Conservation (phyloP, 92 coral and sea anemone genomes). For the Meandrina meandrites region DNA sequence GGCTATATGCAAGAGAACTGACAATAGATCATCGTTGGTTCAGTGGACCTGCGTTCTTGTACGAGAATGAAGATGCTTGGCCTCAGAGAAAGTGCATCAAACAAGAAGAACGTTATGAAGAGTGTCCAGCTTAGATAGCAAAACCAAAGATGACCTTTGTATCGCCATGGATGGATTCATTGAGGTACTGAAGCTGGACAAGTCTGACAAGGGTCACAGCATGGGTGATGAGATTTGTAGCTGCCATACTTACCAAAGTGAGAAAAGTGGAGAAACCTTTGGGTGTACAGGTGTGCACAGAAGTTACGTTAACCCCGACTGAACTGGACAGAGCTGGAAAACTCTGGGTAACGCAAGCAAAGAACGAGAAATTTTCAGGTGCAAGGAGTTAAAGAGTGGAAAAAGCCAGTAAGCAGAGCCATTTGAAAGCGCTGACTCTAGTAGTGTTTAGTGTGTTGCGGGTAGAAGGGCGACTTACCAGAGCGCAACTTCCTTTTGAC, state of each 20-base stretch:
- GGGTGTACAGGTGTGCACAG: not conserved
- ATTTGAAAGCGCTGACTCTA: too few species aligned
- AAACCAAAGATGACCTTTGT: conserved; percentile 32
- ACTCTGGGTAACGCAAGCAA: conserved; percentile 34
- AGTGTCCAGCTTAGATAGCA: conserved; percentile 27
- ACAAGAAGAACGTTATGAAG: conserved; percentile 16
- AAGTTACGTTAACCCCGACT: conserved; percentile 19
- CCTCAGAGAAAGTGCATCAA: conserved; percentile 18
- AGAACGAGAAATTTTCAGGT: conserved; percentile 27
- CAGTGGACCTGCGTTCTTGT: conserved; percentile 57
- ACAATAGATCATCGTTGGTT: conserved; percentile 52
- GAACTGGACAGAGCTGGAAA: conserved; percentile 33
- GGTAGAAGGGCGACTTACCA: conserved; percentile 33
- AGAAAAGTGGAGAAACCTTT: conserved; percentile 4
- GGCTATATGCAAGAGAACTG: conserved; percentile 40
- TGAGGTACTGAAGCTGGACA: conserved; percentile 34
- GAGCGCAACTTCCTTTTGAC: conserved; percentile 33
- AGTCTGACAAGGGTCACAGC: conserved; percentile 26
- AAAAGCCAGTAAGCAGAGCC: conserved; percentile 29
- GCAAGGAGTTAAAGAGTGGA: conserved; percentile 14
- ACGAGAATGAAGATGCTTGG: conserved; percentile 46
- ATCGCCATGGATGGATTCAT: conserved; percentile 18
- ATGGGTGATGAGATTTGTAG: not conserved
- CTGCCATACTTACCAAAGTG: conserved; percentile 14
- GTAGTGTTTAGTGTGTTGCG: too few species aligned